Base-by-base conservation (phyloP, 30 jellyfish, hydroid and myxozoan genomes). In the Aurelia aurita complex sp. Pacific region DNA sequence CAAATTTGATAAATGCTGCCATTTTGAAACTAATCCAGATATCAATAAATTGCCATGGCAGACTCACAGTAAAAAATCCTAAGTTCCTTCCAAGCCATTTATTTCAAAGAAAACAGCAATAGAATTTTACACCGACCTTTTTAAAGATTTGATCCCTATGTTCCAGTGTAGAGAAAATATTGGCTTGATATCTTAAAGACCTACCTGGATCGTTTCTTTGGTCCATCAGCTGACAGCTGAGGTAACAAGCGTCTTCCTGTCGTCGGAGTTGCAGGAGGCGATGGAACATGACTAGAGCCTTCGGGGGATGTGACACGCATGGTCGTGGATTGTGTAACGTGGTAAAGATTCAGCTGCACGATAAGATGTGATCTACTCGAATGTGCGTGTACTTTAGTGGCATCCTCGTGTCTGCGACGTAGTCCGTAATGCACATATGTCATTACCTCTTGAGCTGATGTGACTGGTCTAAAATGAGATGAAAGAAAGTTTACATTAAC, bases 311-410 rank as follows among this genome's bases (percentile, higher is more conserved):
- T 71, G 46, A 73, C 87, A 52, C 92, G 89, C 84, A 62, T 53
- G 16, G 52, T 38, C 32, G 90, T 53, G 54, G 88, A 65, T 73
- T 78, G 86, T 23, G 83, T 72, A 57, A 76, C 69, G 74, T 85
- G 97, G 64, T 77, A 85, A 35, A 91, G 89, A 78, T 91, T 91
- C 67, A 91, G 86, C 79, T 91, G 97, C 61, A 91, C 97, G 83
- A 91, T 85, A 16, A 91, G 89, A 74, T 91, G 97, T 9, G 97
- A 91, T 17, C 97, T 84, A 83, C 97, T 91, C 33, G 97, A 91
- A 78, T 91, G 97, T 66, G 97, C 95, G 68, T 91, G 97, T 1
- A 91, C 96, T 32, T 79, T 78, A 59, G 97, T 91, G 76, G 95
- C 93, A 85, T 91, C 97, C 55, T 91, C 97, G 80, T 85, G 97